phyloP scores from a whole-genome alignment of 2,797 vertebrate genomes.

The Takifugu rubripes region DNA sequence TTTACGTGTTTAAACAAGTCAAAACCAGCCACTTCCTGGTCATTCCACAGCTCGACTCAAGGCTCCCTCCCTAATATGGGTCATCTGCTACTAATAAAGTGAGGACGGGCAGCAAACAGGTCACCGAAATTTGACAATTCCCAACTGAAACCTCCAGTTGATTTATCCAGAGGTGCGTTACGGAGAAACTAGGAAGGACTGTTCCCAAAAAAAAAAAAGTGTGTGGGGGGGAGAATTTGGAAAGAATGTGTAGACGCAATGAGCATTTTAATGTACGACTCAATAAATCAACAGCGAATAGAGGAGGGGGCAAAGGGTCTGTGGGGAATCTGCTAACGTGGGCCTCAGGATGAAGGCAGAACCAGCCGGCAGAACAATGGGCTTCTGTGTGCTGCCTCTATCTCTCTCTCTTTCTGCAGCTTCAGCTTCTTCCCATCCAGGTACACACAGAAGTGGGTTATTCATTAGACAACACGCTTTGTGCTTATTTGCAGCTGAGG shows the following conservation, averaged over 20 bases:
- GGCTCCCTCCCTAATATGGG: neutral
- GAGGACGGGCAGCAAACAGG: neutral
- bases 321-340: slow-evolving; percentile 61
- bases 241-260: slow-evolving; percentile 71
- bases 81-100: slow-evolving; percentile 12
- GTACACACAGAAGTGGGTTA: neutral
- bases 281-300: slow-evolving; percentile 77
- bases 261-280: slow-evolving; percentile 80
- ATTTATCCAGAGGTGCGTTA: slow-evolving; percentile 22
- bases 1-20: neutral
- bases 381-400: slow-evolving; percentile 81
- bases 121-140: slow-evolving; percentile 9
- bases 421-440: slow-evolving; percentile 27
- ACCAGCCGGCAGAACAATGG: slow-evolving; percentile 86
- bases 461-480: slow-evolving; percentile 6
- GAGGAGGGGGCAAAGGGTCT: slow-evolving; percentile 42
- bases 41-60: neutral
- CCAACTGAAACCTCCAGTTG: slow-evolving; percentile 2
- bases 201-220: too few relatives aligned
- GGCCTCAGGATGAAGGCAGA: slow-evolving; percentile 72
- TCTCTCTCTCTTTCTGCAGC: slow-evolving; percentile 45
- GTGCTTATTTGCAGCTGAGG: slow-evolving; percentile 18
- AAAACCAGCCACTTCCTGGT: neutral
- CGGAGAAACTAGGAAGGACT: slow-evolving; percentile 22
- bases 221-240: slow-evolving; percentile 42